Percentiles rank a stretch among this genome's conserved stretches.
These are phyloP conservation scores for Cerastis rubricosa DNA, from an alignment of 2,888 invertebrate species.

Conservation along the genomic window DNA sequence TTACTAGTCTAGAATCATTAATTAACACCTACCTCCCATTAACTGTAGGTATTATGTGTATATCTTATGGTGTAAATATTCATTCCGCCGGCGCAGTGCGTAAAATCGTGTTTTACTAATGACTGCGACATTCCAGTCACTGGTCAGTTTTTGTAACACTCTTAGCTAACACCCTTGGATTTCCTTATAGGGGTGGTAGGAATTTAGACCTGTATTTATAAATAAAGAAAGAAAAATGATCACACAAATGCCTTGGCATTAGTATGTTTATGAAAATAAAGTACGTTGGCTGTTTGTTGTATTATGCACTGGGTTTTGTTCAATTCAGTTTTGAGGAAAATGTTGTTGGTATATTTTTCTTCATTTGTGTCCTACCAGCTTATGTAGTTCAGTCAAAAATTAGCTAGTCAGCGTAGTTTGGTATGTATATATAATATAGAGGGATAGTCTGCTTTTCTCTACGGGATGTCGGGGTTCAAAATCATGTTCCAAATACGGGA, in stretches of 20 bases:
- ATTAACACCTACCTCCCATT: conserved; percentile 32
- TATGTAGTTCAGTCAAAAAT: not conserved
- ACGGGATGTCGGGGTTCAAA: no score
- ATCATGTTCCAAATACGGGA: no score
- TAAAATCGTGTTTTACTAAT: conserved; percentile 41
- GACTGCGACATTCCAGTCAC: conserved; percentile 42
- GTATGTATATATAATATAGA: no score
- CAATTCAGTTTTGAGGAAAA: not conserved
- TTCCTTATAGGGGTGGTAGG: not conserved
- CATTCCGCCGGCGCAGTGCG: conserved; percentile 59
- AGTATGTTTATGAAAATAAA: not conserved
- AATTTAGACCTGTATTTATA: conserved; percentile 13
- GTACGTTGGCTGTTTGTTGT: not conserved
- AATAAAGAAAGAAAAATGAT: not conserved
- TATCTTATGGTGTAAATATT: conserved; percentile 33
- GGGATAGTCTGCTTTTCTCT: no score
- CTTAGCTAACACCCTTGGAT: conserved; percentile 28
- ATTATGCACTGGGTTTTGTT: not conserved
- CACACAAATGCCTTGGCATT: not conserved
- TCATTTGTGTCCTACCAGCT: not conserved
- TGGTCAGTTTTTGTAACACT: conserved; percentile 32
- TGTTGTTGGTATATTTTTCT: not conserved
- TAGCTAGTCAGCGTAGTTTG: not conserved
- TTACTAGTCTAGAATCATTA: conserved; percentile 25
- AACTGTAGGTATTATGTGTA: conserved; percentile 13